Evolutionary conservation across 37 sponge, comb jelly and placozoan genomes (phyloP), one percentile per base, ranked within the genome.

Genomic region (Axinella damicornis): DNA sequence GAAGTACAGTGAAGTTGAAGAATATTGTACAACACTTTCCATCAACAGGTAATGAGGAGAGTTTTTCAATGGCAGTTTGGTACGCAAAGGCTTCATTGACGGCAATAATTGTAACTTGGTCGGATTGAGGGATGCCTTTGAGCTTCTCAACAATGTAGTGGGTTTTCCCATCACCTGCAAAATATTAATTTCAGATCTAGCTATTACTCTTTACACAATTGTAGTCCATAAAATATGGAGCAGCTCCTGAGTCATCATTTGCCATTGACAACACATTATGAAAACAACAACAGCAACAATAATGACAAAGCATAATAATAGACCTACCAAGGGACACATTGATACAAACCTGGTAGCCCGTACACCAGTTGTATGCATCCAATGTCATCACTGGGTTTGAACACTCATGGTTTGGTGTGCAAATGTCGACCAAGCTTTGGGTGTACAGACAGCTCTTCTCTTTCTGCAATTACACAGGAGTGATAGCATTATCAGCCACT

Each of bases 261-360:
- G n/a, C n/a, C n/a, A n/a, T 9, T 12, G 9, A 9, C 46, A 4
- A 12, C 9, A 9, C 9, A 12, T n/a, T n/a, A n/a, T n/a, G n/a
- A n/a, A n/a, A n/a, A n/a, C n/a, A n/a, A n/a, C n/a, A n/a, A n/a
- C n/a, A n/a, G n/a, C n/a, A n/a, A n/a, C n/a, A n/a, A n/a, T n/a
- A n/a, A n/a, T n/a, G n/a, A n/a, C n/a, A n/a, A n/a, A n/a, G n/a
- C n/a, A n/a, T n/a, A n/a, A n/a, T n/a, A n/a, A n/a, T n/a, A n/a
- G n/a, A n/a, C n/a, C n/a, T n/a, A n/a, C n/a, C n/a, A n/a, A n/a
- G n/a, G n/a, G n/a, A n/a, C n/a, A n/a, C n/a, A n/a, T n/a, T n/a
- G n/a, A n/a, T n/a, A 46, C 46, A 46, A 46, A 85, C 97, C 97
- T 81, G 93, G 85, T 34, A 39, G 22, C 20, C 93, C 89, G 76